Percentiles rank a stretch among this genome's conserved stretches.
These are phyloP conservation scores for Engystomops pustulosus DNA, from an alignment of 2,113 vertebrate species.

Conservation along the genomic window DNA sequence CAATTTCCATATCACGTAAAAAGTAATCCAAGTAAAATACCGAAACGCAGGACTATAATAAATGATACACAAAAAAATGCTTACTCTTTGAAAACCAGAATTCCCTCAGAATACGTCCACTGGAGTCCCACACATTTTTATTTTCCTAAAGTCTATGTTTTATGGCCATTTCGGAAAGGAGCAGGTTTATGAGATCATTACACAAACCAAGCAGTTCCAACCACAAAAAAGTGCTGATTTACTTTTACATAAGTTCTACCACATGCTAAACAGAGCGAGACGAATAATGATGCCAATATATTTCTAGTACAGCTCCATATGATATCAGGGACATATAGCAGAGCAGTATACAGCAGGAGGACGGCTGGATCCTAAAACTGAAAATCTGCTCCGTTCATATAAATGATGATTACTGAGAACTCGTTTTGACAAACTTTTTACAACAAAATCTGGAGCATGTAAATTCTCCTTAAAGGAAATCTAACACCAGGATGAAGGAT, in stretches of 20 bases:
- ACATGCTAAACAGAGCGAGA: conserved; percentile 39
- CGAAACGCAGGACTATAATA: conserved; percentile 39
- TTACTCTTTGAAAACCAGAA: conserved; percentile 53
- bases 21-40: conserved; percentile 54
- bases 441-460: no score
- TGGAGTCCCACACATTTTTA: conserved; percentile 36
- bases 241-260: conserved; percentile 48
- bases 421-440: no score
- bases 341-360: not conserved
- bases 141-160: conserved; percentile 48
- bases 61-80: conserved; percentile 56
- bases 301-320: conserved; percentile 6
- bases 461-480: no score
- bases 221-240: conserved; percentile 57
- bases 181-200: conserved; percentile 56
- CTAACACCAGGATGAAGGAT: no score
- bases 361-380: no score
- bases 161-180: conserved; percentile 50
- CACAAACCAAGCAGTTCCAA: conserved; percentile 46
- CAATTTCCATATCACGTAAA: conserved; percentile 51
- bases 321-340: not conserved
- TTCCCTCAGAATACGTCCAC: conserved; percentile 47
- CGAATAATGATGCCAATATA: conserved; percentile 27
- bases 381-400: no score
- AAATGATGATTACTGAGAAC: no score